These are phyloP conservation scores for Uloborus plumipes DNA, from an alignment of 2,888 invertebrate species.

Conservation along the genomic window DNA sequence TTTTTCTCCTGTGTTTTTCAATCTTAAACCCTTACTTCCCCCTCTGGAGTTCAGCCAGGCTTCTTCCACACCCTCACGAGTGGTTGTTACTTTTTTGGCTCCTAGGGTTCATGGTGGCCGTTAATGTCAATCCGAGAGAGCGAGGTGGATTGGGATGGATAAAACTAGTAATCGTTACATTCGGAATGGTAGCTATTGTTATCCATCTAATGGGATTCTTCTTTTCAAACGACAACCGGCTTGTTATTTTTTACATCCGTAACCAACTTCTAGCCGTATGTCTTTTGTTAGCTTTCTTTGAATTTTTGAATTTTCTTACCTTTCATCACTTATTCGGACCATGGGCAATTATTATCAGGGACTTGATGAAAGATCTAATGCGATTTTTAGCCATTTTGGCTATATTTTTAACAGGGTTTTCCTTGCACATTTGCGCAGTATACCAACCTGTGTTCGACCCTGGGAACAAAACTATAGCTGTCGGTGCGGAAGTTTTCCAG, in stretches of 20 bases:
- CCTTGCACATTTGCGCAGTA: constrained; percentile 88
- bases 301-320: constrained; percentile 96
- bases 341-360: constrained; percentile 99
- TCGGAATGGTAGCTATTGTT: constrained; percentile 91
- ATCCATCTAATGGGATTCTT: constrained; percentile 83
- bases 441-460: constrained; percentile 82
- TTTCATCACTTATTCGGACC: constrained; percentile 99
- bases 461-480: constrained; percentile 66
- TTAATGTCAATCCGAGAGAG: constrained; percentile 97
- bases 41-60: constrained; percentile 72
- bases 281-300: constrained; percentile 95
- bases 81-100: constrained; percentile 95
- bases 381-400: constrained; percentile 93
- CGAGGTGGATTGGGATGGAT: constrained; percentile 94
- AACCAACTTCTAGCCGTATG: constrained; percentile 97
- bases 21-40: constrained; percentile 72
- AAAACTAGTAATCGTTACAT: constrained; percentile 74
- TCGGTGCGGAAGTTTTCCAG: constrained; percentile 74
- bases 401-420: constrained; percentile 98
- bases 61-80: constrained; percentile 95
- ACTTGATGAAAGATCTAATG: constrained; percentile 68
- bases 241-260: constrained; percentile 85
- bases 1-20: constrained; percentile 90
- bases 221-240: constrained; percentile 77
- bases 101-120: constrained; percentile 93